Base-by-base conservation (phyloP, 1,140 invertebrate species). In the Penaeus vannamei region DNA sequence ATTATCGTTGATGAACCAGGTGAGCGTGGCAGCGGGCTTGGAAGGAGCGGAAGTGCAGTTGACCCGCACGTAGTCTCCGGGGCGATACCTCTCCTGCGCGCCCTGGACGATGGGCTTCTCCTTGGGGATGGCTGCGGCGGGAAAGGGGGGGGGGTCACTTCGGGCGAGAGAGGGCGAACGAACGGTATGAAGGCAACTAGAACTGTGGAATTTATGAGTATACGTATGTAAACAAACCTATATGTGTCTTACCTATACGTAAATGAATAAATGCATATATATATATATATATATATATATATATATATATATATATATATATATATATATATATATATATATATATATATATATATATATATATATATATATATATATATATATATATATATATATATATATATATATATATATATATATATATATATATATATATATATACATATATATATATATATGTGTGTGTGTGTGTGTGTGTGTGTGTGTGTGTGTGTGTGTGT, bases 81-180 rank as follows among this genome's bases (percentile, higher is more conserved):
- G 94, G 91, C 96, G 95, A 93, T 97, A 97, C 92, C 96, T 95
- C 0, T 96, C 94, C 85, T 95, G 94, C 29, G 96, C 96, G 1
- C 97, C 97, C 2, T 94, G 94, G 92, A 98, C 97, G 89, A 95
- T 94, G 5, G 97, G 97, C 26, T 96, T 97, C 92, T 95, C 95
- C 87, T 96, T 95, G 29, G 97, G 97, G 89, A 97, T 94, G 84
- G 96, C 97, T 97, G 93, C 42, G 69, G 59, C 59, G 66, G 53
- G 60, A 92, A 72, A 82, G 59, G n/a, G 29, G 84, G 42, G 53
- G 36, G 29, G 61, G 26, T 61, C 23, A 53, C 7, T 29, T 17
- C 0, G 12, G 53, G 17, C 53, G 14, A 1, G 10, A 1, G 53
- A 53, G 53, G 17, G 1, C 14, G 0, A 0, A 2, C 0, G 53